Conservation (phyloP, 2,888 invertebrate genomes). For the Epinotia demarniana region DNA sequence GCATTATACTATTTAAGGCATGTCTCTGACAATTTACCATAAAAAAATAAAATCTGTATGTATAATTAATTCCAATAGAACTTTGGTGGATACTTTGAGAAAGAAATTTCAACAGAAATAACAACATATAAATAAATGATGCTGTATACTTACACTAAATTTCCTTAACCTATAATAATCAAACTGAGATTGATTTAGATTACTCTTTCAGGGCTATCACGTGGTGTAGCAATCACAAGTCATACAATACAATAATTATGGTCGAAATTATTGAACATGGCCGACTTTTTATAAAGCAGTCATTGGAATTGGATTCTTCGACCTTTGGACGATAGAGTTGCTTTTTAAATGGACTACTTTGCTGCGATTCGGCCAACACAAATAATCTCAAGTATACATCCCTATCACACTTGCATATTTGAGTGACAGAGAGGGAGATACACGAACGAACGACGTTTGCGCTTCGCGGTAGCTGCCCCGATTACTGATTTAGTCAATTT, state of each 20-base stretch:
- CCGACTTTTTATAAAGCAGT: too few relatives aligned
- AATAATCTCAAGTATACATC: too few relatives aligned
- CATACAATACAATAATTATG: not conserved
- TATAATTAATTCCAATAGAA: constrained; percentile 31
- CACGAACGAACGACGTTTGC: too few relatives aligned
- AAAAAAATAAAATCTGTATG: constrained; percentile 30
- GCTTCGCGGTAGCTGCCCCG: too few relatives aligned
- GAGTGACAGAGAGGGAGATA: too few relatives aligned
- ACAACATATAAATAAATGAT: constrained; percentile 50
- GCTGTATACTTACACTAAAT: constrained; percentile 54
- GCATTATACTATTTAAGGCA: constrained; percentile 33
- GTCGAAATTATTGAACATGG: too few relatives aligned
- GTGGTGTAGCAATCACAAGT: constrained; percentile 12
- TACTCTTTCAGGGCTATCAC: constrained; percentile 32
- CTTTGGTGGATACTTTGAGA: constrained; percentile 37
- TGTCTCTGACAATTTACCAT: constrained; percentile 27
- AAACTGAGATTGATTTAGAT: constrained; percentile 41
- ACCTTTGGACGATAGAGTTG: too few relatives aligned
- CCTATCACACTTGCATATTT: too few relatives aligned
- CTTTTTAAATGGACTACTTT: too few relatives aligned
- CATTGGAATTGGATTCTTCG: too few relatives aligned
- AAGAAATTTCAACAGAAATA: constrained; percentile 35
- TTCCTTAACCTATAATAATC: constrained; percentile 48
- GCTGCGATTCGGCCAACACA: too few relatives aligned
- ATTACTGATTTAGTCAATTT: not conserved